Evolutionary conservation across 2,113 vertebrate species (phyloP).

Genomic region (Laterallus jamaicensis): DNA sequence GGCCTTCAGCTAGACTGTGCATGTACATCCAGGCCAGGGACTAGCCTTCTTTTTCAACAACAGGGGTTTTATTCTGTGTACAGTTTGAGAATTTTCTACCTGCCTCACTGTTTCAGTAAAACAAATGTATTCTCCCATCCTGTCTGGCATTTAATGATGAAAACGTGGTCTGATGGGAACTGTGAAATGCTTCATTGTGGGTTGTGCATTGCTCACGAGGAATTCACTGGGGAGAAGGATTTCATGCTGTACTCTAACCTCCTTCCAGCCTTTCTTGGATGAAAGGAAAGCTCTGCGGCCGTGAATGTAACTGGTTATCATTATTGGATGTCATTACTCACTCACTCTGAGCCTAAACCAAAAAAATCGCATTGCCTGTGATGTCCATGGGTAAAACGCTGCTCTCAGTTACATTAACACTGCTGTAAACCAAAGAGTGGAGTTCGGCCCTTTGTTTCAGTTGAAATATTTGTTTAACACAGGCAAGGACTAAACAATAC

Average conservation of each 20-base stretch:
- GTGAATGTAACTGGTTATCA: constrained; percentile 46
- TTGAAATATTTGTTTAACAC: constrained; percentile 61
- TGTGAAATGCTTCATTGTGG: not conserved
- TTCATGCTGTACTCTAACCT: constrained; percentile 34
- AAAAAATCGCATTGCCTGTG: constrained; percentile 10
- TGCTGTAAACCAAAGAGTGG: constrained; percentile 13
- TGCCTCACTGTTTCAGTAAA: constrained; percentile 43
- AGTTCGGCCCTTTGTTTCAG: constrained; percentile 31
- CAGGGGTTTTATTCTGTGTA: accelerated
- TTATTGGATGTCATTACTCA: constrained; percentile 53
- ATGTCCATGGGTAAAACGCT: constrained; percentile 7
- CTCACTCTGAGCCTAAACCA: constrained; percentile 31
- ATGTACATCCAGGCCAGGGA: not conserved
- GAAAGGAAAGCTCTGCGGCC: constrained; percentile 32
- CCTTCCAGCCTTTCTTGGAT: constrained; percentile 30
- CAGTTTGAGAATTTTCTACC: not conserved
- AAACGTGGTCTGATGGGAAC: not conserved
- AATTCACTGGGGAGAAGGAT: not conserved
- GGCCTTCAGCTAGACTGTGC: not conserved
- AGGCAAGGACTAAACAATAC: constrained; percentile 61
- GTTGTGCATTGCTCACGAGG: not conserved
- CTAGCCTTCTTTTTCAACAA: not conserved
- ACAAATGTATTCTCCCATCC: constrained; percentile 36
- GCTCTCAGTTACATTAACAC: constrained; percentile 31
- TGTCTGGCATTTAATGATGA: not conserved